Evolutionary conservation across 2,888 invertebrate species (phyloP).

Genomic region (Tetranychus truncatus): DNA sequence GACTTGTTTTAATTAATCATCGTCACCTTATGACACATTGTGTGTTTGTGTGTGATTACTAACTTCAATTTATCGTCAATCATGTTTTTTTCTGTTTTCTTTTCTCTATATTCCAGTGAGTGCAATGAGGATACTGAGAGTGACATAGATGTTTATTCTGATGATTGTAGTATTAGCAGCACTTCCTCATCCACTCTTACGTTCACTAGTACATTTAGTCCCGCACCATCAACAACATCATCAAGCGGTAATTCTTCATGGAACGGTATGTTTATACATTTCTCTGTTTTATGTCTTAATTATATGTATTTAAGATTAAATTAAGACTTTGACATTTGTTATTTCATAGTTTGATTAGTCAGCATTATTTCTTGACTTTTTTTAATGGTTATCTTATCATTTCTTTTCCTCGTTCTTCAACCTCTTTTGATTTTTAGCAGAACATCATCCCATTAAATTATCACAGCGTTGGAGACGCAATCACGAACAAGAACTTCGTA

Average conservation of each 20-base stretch:
- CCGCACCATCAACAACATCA: constrained; percentile 16
- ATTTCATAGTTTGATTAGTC: not conserved
- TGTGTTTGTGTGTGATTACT: not conserved
- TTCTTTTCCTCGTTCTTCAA: not conserved
- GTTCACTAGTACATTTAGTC: constrained; percentile 19
- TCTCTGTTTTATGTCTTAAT: not conserved
- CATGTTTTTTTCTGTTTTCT: not conserved
- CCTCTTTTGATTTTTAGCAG: not conserved
- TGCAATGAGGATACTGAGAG: constrained; percentile 20
- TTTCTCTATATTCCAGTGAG: constrained; percentile 2
- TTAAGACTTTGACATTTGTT: not conserved
- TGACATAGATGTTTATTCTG: constrained; percentile 18
- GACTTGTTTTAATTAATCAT: not conserved
- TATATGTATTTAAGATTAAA: not conserved
- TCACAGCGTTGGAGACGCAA: constrained; percentile 27
- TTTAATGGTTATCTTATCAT: not conserved
- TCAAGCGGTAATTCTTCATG: constrained; percentile 19
- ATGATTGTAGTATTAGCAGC: constrained; percentile 19
- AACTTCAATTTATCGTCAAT: not conserved
- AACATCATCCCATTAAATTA: constrained; percentile 25
- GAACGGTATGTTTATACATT: not conserved
- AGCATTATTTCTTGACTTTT: not conserved
- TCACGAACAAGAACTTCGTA: constrained; percentile 26
- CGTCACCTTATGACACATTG: not conserved
- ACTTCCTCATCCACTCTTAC: constrained; percentile 18